These are phyloP conservation scores for Monochamus alternatus DNA, from an alignment of 2,888 invertebrate genomes.

Conservation along the genomic window DNA sequence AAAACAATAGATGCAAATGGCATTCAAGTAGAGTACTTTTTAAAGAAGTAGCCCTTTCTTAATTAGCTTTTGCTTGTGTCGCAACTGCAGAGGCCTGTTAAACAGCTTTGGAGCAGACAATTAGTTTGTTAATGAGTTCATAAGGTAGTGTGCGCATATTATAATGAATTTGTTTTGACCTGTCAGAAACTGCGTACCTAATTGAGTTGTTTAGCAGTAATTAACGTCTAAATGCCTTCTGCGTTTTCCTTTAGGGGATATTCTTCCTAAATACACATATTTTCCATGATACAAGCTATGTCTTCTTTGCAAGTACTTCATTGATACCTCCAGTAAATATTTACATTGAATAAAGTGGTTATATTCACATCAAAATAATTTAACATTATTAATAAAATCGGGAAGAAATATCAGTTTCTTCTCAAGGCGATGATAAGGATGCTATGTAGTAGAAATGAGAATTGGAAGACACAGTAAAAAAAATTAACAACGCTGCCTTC, in stretches of 20 bases:
- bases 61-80: slow-evolving; percentile 39
- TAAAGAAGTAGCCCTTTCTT: neutral
- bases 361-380: no score
- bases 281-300: no score
- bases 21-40: slow-evolving; percentile 3
- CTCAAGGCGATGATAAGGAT: no score
- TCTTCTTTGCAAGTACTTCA: no score
- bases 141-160: slow-evolving; percentile 47
- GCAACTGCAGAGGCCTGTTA: slow-evolving; percentile 40
- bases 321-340: no score
- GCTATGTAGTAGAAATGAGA: no score
- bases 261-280: slow-evolving; percentile 19
- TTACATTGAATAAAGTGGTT: no score
- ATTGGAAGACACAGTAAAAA: no score
- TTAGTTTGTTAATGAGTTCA: slow-evolving; percentile 57
- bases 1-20: slow-evolving; percentile 15
- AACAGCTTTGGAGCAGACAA: slow-evolving; percentile 51
- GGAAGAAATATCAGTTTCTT: no score
- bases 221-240: slow-evolving; percentile 36
- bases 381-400: no score
- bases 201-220: slow-evolving; percentile 50
- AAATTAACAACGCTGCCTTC: no score
- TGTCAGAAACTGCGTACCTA: slow-evolving; percentile 50
- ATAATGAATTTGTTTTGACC: slow-evolving; percentile 55
- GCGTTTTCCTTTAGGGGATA: slow-evolving; percentile 19